Base-by-base conservation (phyloP, 2,888 invertebrate genomes). In the Lithophane socia region DNA sequence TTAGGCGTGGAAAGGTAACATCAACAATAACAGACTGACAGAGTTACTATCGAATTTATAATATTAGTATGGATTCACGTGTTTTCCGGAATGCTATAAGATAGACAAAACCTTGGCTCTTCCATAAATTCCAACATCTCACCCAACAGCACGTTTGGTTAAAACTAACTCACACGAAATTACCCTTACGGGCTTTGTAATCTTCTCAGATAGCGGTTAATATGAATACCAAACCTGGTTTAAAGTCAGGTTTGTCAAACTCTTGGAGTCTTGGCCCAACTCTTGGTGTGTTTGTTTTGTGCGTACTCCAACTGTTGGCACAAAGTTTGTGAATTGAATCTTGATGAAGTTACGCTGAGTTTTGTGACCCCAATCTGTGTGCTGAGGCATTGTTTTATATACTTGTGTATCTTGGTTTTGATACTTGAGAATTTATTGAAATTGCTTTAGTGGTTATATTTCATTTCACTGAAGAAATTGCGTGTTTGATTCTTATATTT, bases 131-230 rank as follows among this genome's bases (percentile, higher is more conserved):
- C 47, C 13, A 83, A 85, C 13, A 76, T 85, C 80, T 44, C 21
- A 29, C 42, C n/a, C 56, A 60, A 65, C 70, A 75, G 81, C 79
- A 67, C 90, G 88, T 91, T 90, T 88, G 90, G 86, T 86, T 88
- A 86, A 87, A 90, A 91, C 91, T 92, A 93, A 92, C 92, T 93
- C 91, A 92, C 91, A 91, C 91, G 73, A 92, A 93, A 92, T 93
- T 92, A 90, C 91, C 91, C 91, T 89, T 89, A 90, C 87, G 89
- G 90, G 91, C 90, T 90, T 89, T 88, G 90, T 92, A 93, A 93
- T 93, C 92, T 93, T 87, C 90, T 87, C 83, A 91, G 92, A 93
- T 92, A 92, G 91, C 88, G 88, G 91, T 92, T 93, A 92, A 91
- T 93, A 92, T 92, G 92, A 93, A 92, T 91, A 90, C 90, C 83